phyloP scores from a whole-genome alignment of 2,888 invertebrate genomes.

The Poecilus cupreus region DNA sequence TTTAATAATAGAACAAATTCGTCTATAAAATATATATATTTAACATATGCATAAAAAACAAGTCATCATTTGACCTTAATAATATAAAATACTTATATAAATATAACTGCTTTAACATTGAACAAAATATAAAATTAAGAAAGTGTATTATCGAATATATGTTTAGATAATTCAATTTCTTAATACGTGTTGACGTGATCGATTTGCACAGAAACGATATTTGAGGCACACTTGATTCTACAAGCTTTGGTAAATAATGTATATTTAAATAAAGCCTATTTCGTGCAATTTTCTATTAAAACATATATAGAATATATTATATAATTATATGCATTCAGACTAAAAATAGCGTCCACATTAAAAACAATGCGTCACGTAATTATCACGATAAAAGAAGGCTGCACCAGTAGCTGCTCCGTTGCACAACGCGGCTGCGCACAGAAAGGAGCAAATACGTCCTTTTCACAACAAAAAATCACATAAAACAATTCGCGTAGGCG shows the following conservation, averaged over 20 bases:
- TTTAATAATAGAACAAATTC: constrained; percentile 3
- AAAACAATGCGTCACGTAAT: constrained; percentile 53
- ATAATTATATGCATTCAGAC: constrained; percentile 51
- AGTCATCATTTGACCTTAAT: constrained; percentile 33
- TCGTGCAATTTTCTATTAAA: constrained; percentile 43
- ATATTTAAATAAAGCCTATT: constrained; percentile 54
- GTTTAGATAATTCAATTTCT: constrained; percentile 37
- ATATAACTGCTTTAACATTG: constrained; percentile 50
- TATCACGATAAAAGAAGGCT: constrained; percentile 57
- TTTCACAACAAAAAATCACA: constrained; percentile 28
- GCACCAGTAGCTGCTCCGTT: constrained; percentile 46
- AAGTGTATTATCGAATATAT: constrained; percentile 33
- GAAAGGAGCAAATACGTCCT: constrained; percentile 23
- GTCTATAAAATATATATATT: constrained; percentile 57
- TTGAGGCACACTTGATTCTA: constrained; percentile 56
- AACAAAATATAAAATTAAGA: constrained; percentile 52
- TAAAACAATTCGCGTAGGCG: not conserved
- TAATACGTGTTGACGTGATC: constrained; percentile 30
- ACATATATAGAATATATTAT: constrained; percentile 45
- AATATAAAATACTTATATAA: constrained; percentile 57
- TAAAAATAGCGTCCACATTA: constrained; percentile 49
- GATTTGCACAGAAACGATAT: constrained; percentile 46
- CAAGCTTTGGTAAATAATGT: constrained; percentile 56
- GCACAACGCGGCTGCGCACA: constrained; percentile 19
- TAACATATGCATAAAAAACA: constrained; percentile 55